Base-by-base conservation (phyloP, 1,140 invertebrate species). In the Pseudoatta argentina region DNA sequence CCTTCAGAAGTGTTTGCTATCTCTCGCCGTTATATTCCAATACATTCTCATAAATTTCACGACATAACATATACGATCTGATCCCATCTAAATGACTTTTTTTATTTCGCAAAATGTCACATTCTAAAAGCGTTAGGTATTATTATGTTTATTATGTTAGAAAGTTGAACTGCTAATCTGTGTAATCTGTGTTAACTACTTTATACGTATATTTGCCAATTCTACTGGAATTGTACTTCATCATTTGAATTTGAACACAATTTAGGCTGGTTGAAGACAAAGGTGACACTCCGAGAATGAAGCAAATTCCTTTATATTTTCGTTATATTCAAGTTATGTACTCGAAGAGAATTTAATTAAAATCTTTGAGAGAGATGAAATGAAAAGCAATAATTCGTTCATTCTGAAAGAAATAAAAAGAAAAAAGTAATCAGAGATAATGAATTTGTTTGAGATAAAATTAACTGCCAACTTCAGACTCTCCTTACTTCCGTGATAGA, bases 1-100 rank as follows among this genome's bases (percentile, higher is more conserved):
- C 73, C 69, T 72, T 57, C 64, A 82, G 73, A 86, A 66, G 72
- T 90, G 81, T 88, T 90, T 90, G 89, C 88, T 90, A 88, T 82
- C 59, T 73, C 53, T 18, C 55, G 57, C 21, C 14, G 30, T 66
- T 59, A 16, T 27, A 51, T 72, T 48, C 30, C 53, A 59, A 77
- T 55, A 27, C 21, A 39, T 39, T 48, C n/a, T 48, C 66, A 48
- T n/a, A 48, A 8, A 21, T 39, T 34, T 66, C 30, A 39, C 63
- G 18, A 66, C 30, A 66, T 30, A 63, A 63, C 30, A 4, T n/a
- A 44, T n/a, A 44, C 30, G 7, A 67, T 39, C 18, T 21, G 34
- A 67, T 21, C 1, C 30, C 27, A 66, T 14, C n/a, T 67, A 44
- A 67, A 67, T 21, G 18, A 67, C 2, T 21, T 21, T 67, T 44